Conservation (phyloP, 2,888 invertebrate species). For the Melieria picta region DNA sequence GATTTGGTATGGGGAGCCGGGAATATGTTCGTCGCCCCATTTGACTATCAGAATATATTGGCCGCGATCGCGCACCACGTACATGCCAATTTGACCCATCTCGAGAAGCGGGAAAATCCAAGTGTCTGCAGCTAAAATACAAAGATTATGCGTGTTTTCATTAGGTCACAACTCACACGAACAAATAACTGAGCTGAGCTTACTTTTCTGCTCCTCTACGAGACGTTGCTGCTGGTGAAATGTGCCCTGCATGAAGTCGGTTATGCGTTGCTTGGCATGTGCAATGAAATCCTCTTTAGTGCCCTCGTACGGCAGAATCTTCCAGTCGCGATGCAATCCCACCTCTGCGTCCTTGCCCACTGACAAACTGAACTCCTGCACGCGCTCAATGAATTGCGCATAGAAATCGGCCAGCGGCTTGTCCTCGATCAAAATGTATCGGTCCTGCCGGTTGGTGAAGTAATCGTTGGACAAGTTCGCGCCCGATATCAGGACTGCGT, state of each 20-base stretch:
- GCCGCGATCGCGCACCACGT: conserved; percentile 90
- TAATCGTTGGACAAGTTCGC: conserved; percentile 98
- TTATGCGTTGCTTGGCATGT: conserved; percentile 67
- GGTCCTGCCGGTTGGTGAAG: conserved; percentile 96
- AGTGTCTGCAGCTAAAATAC: conserved; percentile 73
- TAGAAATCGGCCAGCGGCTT: conserved; percentile 66
- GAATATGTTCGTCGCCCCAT: conserved; percentile 98
- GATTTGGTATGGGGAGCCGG: conserved; percentile 85
- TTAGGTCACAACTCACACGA: neutral
- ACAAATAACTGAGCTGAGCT: conserved; percentile 6
- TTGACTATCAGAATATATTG: conserved; percentile 95
- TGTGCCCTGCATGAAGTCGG: conserved; percentile 59
- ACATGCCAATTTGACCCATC: conserved; percentile 93
- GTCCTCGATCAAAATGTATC: conserved; percentile 90
- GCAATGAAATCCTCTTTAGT: conserved; percentile 69
- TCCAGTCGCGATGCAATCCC: conserved; percentile 68
- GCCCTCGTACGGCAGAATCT: conserved; percentile 74
- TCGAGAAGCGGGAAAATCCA: conserved; percentile 94
- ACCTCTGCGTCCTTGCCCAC: conserved; percentile 68
- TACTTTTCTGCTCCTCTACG: conserved; percentile 47
- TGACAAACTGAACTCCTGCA: conserved; percentile 71
- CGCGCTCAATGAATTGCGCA: conserved; percentile 62
- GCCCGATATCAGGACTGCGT: conserved; percentile 92
- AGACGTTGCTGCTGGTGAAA: conserved; percentile 55
- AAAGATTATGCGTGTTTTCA: neutral